A percentile compares a stretch with the other conserved stretches of the same genome.
Evolutionary conservation across 2,797 vertebrate genomes (phyloP).

Genomic region (Lagodon rhomboides): DNA sequence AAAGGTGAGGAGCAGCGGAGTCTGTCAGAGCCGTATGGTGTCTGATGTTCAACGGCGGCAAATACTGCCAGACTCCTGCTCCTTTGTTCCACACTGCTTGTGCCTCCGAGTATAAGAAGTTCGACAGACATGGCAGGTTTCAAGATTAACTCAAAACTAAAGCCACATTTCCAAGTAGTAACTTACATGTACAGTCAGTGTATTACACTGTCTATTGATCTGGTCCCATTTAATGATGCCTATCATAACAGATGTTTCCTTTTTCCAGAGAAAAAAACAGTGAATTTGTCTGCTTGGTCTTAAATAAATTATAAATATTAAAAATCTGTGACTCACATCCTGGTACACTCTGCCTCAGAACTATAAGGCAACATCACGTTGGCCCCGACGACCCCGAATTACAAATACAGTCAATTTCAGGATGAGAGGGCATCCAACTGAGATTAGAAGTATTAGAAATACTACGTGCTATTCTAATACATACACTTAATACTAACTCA

Average conservation of each 20-base stretch:
- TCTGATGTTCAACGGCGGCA: conserved; percentile 25
- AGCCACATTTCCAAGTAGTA: background rate
- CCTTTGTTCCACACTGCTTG: conserved; percentile 20
- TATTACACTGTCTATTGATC: background rate
- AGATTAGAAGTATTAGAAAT: background rate
- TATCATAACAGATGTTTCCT: background rate
- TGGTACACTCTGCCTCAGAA: background rate
- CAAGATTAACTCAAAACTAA: background rate
- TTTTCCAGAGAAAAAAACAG: background rate
- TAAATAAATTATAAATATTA: too few species aligned
- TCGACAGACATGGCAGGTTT: background rate
- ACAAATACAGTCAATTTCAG: too few species aligned
- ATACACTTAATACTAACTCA: too few species aligned
- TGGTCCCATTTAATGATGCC: background rate
- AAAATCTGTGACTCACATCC: background rate
- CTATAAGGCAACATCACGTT: background rate
- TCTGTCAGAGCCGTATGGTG: conserved; percentile 52
- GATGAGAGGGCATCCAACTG: too few species aligned
- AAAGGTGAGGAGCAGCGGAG: conserved; percentile 57
- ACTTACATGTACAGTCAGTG: background rate
- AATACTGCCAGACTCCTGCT: conserved; percentile 3
- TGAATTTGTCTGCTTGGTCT: background rate
- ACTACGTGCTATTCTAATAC: too few species aligned
- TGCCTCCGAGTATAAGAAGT: background rate
- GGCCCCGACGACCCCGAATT: background rate